A percentile compares a stretch with the other conserved stretches of the same genome.
Evolutionary conservation across 37 sponge, comb jelly and placozoan species (phyloP).

Genomic region (Chondrosia reniformis): DNA sequence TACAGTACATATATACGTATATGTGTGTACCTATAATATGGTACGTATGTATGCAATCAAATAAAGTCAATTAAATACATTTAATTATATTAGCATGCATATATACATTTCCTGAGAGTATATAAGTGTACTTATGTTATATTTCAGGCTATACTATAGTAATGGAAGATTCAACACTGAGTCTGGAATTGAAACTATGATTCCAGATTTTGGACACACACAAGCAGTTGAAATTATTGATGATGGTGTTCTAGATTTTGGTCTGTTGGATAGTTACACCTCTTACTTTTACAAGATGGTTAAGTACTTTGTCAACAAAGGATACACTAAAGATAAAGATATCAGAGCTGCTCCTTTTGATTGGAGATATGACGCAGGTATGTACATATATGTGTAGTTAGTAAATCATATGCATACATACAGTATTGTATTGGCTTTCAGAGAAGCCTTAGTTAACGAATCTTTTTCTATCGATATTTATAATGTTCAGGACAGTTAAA

Average conservation of each 20-base stretch:
- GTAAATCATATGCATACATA: not conserved
- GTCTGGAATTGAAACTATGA: slow-evolving; percentile 28
- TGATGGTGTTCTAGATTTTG: not conserved
- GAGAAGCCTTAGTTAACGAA: too few species aligned
- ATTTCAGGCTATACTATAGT: slow-evolving; percentile 5
- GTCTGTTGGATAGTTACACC: not conserved
- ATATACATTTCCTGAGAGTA: too few species aligned
- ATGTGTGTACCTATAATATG: too few species aligned
- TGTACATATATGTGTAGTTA: not conserved
- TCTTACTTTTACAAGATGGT: not conserved
- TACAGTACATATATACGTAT: too few species aligned
- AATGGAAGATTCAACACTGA: slow-evolving; percentile 21
- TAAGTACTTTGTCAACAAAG: slow-evolving; percentile 66
- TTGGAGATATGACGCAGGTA: slow-evolving; percentile 80
- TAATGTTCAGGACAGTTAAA: too few species aligned
- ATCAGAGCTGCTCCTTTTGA: slow-evolving; percentile 93
- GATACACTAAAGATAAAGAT: slow-evolving; percentile 64
- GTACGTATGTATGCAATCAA: too few species aligned
- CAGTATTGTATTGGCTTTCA: too few species aligned
- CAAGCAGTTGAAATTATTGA: slow-evolving; percentile 39
- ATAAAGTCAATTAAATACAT: too few species aligned
- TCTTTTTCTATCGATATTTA: too few species aligned
- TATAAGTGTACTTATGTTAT: too few species aligned
- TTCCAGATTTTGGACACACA: slow-evolving; percentile 62
- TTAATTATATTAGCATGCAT: too few species aligned